Evolutionary conservation across 2,797 vertebrate genomes (phyloP), one percentile per base, ranked within the genome.

Genomic region (Aselliscus stoliczkanus): DNA sequence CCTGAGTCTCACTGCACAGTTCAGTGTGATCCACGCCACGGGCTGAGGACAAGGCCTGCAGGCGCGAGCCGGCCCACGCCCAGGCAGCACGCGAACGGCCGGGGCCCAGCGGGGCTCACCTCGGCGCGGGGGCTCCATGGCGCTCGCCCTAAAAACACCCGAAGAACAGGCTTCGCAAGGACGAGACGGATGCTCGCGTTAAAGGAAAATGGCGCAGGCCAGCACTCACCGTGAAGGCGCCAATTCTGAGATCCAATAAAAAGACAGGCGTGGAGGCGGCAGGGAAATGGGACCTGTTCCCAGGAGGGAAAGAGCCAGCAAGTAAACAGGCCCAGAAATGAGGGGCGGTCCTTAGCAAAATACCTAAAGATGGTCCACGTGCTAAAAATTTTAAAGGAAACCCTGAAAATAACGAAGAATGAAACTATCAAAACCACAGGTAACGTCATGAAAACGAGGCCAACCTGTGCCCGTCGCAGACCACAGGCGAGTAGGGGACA

Each of bases 51-150:
- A n/a, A n/a, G n/a, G n/a, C n/a, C n/a, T n/a, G n/a, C n/a, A n/a
- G n/a, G n/a, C n/a, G n/a, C n/a, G n/a, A n/a, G n/a, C n/a, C n/a
- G n/a, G n/a, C n/a, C n/a, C n/a, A n/a, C 54, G 7, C 42, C 25
- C 64, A 6, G 15, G 70, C 29, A 12, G 2, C 34, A 7, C 25
- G 0, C 0, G 0, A 0, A 1, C 14, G 50, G 39, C 50, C 12
- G 62, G n/a, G n/a, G n/a, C n/a, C n/a, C n/a, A n/a, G n/a, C n/a
- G n/a, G n/a, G n/a, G n/a, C n/a, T n/a, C n/a, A n/a, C n/a, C n/a
- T n/a, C n/a, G n/a, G n/a, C n/a, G n/a, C n/a, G n/a, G n/a, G n/a
- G n/a, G n/a, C n/a, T n/a, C n/a, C n/a, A n/a, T n/a, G n/a, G n/a
- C n/a, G n/a, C n/a, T n/a, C n/a, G n/a, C n/a, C n/a, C n/a, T n/a